Base-by-base conservation (phyloP, 2,888 invertebrate genomes). In the Lycaena phlaeas region DNA sequence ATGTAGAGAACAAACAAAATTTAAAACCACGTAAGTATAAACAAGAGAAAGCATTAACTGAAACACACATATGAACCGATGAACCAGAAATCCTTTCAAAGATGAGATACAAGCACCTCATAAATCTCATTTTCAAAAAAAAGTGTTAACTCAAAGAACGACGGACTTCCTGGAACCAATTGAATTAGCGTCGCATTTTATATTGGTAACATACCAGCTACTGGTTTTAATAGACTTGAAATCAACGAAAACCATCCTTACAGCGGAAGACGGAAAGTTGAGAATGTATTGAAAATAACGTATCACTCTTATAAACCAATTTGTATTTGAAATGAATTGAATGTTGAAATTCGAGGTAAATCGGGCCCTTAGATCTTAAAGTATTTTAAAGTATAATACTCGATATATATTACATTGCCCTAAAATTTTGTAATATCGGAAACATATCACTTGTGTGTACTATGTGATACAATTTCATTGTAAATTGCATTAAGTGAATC, bases 131-230 rank as follows among this genome's bases (percentile, higher is more conserved):
- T 34, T 34, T 22, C 22, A 22, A 22, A 48, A 49, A 45, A 44
- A 42, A 39, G 47, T 44, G 41, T 42, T 29, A 36, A 49, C 40
- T 44, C 42, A 45, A 51, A 50, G 54, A 51, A 53, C 52, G 48
- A 51, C 47, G 52, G 50, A 52, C 53, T 57, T 56, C 55, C 51
- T 54, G 41, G 49, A 49, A 49, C 44, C 31, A 41, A 46, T 34
- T 40, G 41, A 36, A 34, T 43, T 34, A 42, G 45, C 6, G 26
- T n/a, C 40, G 39, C 22, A 22, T 39, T 46, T 46, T 42, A 40
- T 43, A 34, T 34, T 34, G 34, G 34, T 18, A 34, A 34, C 34
- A 22, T 34, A 34, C 34, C 34, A 34, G 34, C 34, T 34, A 34
- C 22, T 34, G 34, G 34, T 34, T 18, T 34, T 22, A 18, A 18